Percentiles rank a stretch among this genome's conserved stretches.
phyloP scores from a whole-genome alignment of 1,140 invertebrate species.

The Phenacoccus solenopsis region DNA sequence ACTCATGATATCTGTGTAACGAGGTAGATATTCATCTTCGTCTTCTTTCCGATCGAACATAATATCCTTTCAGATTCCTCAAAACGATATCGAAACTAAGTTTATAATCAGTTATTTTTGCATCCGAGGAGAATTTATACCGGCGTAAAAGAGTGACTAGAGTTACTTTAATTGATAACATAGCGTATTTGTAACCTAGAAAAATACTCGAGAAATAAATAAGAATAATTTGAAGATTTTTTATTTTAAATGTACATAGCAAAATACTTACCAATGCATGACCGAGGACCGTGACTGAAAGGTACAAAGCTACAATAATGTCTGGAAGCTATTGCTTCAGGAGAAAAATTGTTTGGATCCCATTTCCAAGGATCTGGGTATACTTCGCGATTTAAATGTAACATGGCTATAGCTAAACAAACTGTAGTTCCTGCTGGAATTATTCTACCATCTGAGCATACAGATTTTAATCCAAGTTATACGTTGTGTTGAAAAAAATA shows the following conservation, averaged over 20 bases:
- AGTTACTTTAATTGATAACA: conserved; percentile 24
- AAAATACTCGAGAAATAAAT: neutral
- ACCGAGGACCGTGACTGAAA: conserved; percentile 39
- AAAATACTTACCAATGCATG: conserved; percentile 40
- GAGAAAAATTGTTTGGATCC: conserved; percentile 42
- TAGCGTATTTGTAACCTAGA: conserved; percentile 13
- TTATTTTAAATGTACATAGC: neutral
- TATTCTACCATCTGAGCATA: conserved; percentile 8
- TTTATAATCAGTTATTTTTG: neutral
- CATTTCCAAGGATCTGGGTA: conserved; percentile 44
- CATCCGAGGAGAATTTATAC: neutral
- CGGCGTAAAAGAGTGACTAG: conserved; percentile 21
- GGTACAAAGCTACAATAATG: conserved; percentile 36
- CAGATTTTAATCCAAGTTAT: too few species aligned
- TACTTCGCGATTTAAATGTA: conserved; percentile 39
- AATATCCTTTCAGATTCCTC: neutral
- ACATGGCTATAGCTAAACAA: conserved; percentile 42
- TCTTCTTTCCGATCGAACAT: neutral
- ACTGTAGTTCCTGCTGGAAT: conserved; percentile 45
- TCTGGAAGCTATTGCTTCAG: conserved; percentile 34
- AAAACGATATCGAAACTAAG: neutral
- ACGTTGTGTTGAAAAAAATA: too few species aligned
- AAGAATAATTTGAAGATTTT: neutral
- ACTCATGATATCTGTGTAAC: too few species aligned
- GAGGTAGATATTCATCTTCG: too few species aligned